A percentile compares a stretch with the other conserved stretches of the same genome.
phyloP scores from a whole-genome alignment of 2,797 vertebrate species.

The Cossypha heuglini region DNA sequence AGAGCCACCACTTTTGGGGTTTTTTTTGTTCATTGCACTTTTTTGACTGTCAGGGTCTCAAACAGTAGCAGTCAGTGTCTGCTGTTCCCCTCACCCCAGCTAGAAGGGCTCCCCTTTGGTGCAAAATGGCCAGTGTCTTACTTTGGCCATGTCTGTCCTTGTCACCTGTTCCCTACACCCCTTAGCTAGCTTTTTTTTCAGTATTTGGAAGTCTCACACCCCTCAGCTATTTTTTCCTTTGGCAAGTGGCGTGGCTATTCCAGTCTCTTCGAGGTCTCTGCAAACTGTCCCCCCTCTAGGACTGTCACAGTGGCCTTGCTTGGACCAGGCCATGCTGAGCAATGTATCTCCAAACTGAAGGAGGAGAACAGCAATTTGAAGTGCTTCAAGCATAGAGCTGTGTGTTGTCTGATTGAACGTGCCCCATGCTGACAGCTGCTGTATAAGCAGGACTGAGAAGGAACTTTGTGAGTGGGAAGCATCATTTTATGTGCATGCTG shows the following conservation, averaged over 20 bases:
- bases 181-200: neutral
- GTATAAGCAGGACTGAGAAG: neutral
- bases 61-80: neutral
- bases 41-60: neutral
- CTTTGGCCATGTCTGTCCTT: neutral
- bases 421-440: neutral
- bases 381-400: neutral
- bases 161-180: neutral
- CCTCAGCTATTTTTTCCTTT: neutral
- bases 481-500: neutral
- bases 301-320: neutral
- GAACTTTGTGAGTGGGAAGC: neutral
- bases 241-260: neutral
- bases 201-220: neutral
- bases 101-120: neutral
- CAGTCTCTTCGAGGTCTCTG: neutral
- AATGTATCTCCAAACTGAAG: neutral
- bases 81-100: fast-evolving
- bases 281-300: neutral
- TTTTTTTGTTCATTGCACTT: neutral
- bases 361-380: neutral
- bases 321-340: neutral
- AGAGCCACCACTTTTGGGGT: neutral
- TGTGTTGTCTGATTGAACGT: neutral
- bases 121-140: neutral